Evolutionary conservation across 92 coral and sea anemone species (phyloP).

Genomic region (Paragorgia papillata): DNA sequence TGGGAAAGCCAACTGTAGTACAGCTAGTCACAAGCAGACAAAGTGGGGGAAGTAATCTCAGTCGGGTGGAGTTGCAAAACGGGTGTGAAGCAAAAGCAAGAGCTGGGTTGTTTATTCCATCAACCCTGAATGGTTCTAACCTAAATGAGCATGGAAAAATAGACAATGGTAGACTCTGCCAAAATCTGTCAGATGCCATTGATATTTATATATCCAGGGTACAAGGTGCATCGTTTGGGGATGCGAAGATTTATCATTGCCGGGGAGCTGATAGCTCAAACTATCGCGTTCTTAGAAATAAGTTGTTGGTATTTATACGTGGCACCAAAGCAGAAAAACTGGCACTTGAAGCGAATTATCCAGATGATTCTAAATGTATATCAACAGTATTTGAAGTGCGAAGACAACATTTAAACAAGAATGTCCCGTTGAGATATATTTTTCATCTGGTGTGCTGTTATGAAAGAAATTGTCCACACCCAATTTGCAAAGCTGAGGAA

Average conservation of each 20-base stretch:
- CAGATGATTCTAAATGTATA: constrained; percentile 26
- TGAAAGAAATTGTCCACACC: constrained; percentile 53
- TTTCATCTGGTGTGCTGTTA: constrained; percentile 24
- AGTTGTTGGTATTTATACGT: constrained; percentile 7
- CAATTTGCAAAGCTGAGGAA: constrained; percentile 44
- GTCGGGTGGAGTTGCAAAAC: constrained; percentile 67
- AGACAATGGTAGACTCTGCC: constrained; percentile 1
- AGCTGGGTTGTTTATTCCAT: constrained; percentile 61
- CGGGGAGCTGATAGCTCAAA: constrained; percentile 39
- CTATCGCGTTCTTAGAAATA: not conserved
- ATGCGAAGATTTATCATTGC: too few species aligned
- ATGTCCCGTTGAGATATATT: too few species aligned
- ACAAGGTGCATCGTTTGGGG: constrained; percentile 43
- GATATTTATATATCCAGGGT: constrained; percentile 61
- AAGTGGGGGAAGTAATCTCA: constrained; percentile 64
- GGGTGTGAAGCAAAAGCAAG: constrained; percentile 59
- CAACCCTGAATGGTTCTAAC: constrained; percentile 53
- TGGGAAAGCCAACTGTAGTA: constrained; percentile 48
- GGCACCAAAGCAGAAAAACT: constrained; percentile 38
- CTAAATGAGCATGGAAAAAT: constrained; percentile 13
- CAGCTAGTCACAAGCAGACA: constrained; percentile 60
- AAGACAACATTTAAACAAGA: too few species aligned
- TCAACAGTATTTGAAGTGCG: too few species aligned
- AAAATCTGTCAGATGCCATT: constrained; percentile 51
- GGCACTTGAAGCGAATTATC: constrained; percentile 26